These are phyloP conservation scores for Ibidorhyncha struthersii DNA, from an alignment of 2,113 vertebrate genomes.

Conservation along the genomic window DNA sequence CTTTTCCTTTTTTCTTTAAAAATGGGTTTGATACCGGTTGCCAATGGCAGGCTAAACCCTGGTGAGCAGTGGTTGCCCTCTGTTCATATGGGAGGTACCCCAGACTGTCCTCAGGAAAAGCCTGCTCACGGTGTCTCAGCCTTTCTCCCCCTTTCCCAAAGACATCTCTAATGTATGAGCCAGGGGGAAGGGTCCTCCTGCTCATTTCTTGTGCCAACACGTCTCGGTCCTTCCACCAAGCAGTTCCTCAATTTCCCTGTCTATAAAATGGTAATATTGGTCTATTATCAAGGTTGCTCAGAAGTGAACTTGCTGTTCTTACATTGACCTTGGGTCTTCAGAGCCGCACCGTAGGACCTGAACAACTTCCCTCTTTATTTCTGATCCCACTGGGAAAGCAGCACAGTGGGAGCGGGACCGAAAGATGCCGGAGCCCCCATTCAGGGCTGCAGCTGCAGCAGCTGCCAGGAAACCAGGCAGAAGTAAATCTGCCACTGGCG, in stretches of 20 bases:
- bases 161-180: neutral
- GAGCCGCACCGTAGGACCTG: neutral
- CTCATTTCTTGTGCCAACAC: neutral
- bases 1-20: neutral
- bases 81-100: neutral
- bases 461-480: constrained; percentile 35
- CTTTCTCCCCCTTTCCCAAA: neutral
- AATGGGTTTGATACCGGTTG: neutral
- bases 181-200: neutral
- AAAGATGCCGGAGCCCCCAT: neutral
- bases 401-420: neutral
- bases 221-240: neutral
- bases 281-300: neutral
- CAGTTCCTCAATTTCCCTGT: neutral
- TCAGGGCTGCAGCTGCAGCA: constrained; percentile 35
- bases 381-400: neutral
- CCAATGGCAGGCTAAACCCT: neutral
- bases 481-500: constrained; percentile 38
- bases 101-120: neutral
- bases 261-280: neutral
- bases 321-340: neutral
- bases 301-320: neutral
- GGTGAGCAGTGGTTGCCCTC: neutral
- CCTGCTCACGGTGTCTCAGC: neutral
- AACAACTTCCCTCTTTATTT: neutral